Evolutionary conservation across 2,797 vertebrate genomes (phyloP), one percentile per base, ranked within the genome.

Genomic region (Pseudochromis fuscus): DNA sequence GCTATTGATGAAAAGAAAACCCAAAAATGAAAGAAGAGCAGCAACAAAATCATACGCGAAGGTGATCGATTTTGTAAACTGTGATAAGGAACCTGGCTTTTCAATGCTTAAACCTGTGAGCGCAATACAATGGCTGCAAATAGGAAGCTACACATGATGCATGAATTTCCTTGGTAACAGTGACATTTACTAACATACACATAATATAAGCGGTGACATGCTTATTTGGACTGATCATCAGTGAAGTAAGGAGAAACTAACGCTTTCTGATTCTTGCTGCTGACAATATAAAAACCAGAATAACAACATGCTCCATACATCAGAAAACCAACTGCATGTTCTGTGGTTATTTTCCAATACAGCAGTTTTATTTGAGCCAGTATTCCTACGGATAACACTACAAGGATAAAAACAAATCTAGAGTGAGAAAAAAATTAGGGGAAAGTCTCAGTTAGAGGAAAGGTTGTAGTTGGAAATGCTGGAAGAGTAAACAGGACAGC

Each of bases 1-100:
- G 95, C 96, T 96, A 96, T 94, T 91, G 92, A 96, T 95, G 96
- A 97, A 95, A 95, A 88, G 90, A 93, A 91, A 84, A 86, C 84
- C 87, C 83, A 87, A 89, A 85, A 88, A 89, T 81, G 79, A 87
- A 91, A 94, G 93, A 95, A 95, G 93, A 93, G 94, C 93, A 94
- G 96, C 94, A 95, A 98, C 58, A 92, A 92, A 96, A 96, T 91
- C 90, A 94, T 91, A 95, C 46, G 89, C 85, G 91, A 75, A 90
- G 87, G 91, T 89, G 94, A 94, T 49, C 85, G 93, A 94, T 82
- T 79, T 82, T 94, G 87, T 88, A 91, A 56, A 46, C 37, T 5
- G 18, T 77, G 57, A 85, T 87, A 94, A 95, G 93, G 93, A 95
- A 95, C 96, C 95, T 95, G 95, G 94, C 95, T 95, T 95, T 96